These are phyloP conservation scores for Festucalex cinctus DNA, from an alignment of 2,113 vertebrate genomes.

Conservation along the genomic window DNA sequence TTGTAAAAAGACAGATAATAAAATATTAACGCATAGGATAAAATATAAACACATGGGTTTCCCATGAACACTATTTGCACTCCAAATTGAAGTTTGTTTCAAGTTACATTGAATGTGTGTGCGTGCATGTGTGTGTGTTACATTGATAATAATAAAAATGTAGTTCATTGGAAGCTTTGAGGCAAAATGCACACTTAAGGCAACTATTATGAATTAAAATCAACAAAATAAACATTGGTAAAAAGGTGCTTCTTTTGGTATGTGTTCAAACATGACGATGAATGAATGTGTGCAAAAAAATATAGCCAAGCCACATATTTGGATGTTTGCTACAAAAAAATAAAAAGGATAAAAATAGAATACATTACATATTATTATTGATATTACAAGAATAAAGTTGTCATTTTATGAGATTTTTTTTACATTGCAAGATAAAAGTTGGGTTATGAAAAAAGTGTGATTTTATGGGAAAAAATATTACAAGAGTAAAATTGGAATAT, in stretches of 20 bases:
- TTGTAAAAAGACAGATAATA: constrained; percentile 40
- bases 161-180: constrained; percentile 53
- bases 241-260: constrained; percentile 24
- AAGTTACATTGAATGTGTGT: constrained; percentile 65
- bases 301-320: constrained; percentile 4
- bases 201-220: constrained; percentile 56
- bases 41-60: constrained; percentile 73
- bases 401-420: too few species aligned
- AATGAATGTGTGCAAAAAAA: constrained; percentile 27
- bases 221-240: constrained; percentile 34
- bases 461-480: too few species aligned
- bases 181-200: constrained; percentile 44
- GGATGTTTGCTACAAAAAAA: background rate
- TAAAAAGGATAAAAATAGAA: background rate
- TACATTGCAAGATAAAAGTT: too few species aligned
- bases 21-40: constrained; percentile 53
- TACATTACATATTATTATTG: background rate
- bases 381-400: too few species aligned
- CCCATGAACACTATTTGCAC: constrained; percentile 85
- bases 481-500: too few species aligned
- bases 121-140: background rate
- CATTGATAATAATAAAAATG: constrained; percentile 33
- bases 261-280: constrained; percentile 36
- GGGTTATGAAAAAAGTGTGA: too few species aligned
- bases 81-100: constrained; percentile 98